Evolutionary conservation across 2,113 vertebrate genomes (phyloP).

Genomic region (Odocoileus hemionus): DNA sequence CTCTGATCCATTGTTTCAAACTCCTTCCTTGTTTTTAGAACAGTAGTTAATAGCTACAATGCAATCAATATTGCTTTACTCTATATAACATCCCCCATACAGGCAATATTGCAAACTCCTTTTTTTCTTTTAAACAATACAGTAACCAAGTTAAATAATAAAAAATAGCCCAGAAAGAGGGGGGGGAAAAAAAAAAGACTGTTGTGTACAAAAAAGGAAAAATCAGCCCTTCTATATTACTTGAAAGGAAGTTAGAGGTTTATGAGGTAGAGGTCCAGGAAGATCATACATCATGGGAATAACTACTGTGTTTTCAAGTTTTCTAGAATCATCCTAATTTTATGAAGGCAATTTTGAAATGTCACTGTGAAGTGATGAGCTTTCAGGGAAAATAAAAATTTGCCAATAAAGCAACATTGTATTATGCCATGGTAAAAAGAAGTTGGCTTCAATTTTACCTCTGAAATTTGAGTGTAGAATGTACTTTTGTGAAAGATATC

Average conservation of each 20-base stretch:
- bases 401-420: conserved; percentile 3
- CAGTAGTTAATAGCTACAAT: conserved; percentile 49
- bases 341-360: conserved; percentile 42
- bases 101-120: conserved; percentile 41
- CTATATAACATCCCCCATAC: not conserved
- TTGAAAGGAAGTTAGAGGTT: conserved; percentile 49
- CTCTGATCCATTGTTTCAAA: not conserved
- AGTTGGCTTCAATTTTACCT: not conserved
- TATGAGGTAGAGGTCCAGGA: conserved; percentile 43
- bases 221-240: conserved; percentile 16
- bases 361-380: not conserved
- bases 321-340: conserved; percentile 48
- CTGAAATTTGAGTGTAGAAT: not conserved
- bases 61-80: conserved; percentile 44
- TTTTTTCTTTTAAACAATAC: conserved; percentile 68
- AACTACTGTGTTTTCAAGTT: conserved; percentile 33
- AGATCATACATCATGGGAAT: conserved; percentile 48
- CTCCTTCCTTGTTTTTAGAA: conserved; percentile 37
- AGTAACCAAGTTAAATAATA: conserved; percentile 70
- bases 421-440: not conserved
- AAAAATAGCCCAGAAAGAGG: conserved; percentile 52
- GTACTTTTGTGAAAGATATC: not conserved
- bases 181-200: not conserved
- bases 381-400: conserved; percentile 38
- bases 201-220: conserved; percentile 52